Evolutionary conservation across 2,797 vertebrate species (phyloP).

Genomic region (Heteromormyrus szaboi): DNA sequence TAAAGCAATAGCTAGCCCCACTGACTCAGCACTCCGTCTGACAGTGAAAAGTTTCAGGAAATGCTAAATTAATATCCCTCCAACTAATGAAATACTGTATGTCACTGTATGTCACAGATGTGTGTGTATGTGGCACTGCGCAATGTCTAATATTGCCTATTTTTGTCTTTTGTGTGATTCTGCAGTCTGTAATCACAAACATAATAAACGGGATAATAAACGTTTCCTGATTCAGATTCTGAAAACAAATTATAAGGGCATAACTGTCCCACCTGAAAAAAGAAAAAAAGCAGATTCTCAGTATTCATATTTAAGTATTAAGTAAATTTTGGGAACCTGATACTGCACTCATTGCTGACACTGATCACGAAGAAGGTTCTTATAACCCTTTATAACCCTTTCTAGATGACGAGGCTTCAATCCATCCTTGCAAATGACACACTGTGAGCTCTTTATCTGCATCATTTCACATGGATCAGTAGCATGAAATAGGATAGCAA

Average conservation of each 20-base stretch:
- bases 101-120: neutral
- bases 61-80: neutral
- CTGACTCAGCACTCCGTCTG: neutral
- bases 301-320: neutral
- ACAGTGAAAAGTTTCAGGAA: neutral
- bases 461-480: neutral
- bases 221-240: too few relatives aligned
- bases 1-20: neutral
- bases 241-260: neutral
- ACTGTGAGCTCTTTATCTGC: neutral
- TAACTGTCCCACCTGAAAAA: neutral
- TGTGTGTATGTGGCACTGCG: neutral
- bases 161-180: neutral
- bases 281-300: neutral
- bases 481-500: neutral
- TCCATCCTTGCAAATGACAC: neutral
- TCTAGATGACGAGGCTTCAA: neutral
- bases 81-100: neutral
- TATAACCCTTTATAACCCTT: neutral
- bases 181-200: neutral
- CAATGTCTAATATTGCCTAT: neutral
- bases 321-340: neutral
- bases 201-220: neutral
- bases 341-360: neutral
- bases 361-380: neutral